phyloP scores from a whole-genome alignment of 2,888 invertebrate species.

The Opisthograptis luteolata region DNA sequence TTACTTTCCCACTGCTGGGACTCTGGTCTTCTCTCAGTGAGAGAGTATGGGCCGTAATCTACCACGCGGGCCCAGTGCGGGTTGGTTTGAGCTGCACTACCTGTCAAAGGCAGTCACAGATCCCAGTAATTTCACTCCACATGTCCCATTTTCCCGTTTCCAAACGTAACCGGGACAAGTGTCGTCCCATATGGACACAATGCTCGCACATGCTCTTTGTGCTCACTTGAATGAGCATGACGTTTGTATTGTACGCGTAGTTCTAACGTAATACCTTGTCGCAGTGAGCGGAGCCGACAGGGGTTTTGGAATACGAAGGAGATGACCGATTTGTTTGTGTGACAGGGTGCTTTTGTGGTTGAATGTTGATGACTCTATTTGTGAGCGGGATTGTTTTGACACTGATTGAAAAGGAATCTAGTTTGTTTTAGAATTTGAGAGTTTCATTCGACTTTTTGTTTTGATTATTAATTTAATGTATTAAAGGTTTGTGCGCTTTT shows the following conservation, averaged over 20 bases:
- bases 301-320: background rate
- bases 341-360: background rate
- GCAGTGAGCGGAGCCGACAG: background rate
- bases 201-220: slow-evolving; percentile 27
- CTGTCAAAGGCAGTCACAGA: background rate
- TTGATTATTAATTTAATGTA: too few species aligned
- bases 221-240: slow-evolving; percentile 17
- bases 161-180: slow-evolving; percentile 22
- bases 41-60: too few species aligned
- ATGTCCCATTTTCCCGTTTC: background rate
- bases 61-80: too few species aligned
- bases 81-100: background rate
- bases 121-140: background rate
- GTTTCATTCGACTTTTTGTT: too few species aligned
- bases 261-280: slow-evolving; percentile 2
- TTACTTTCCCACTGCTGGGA: too few species aligned
- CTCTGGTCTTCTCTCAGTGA: too few species aligned
- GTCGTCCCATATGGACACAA: slow-evolving; percentile 32
- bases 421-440: background rate
- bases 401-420: too few species aligned
- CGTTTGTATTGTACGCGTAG: background rate
- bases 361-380: too few species aligned
- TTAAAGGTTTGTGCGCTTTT: too few species aligned
- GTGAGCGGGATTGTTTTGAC: too few species aligned
- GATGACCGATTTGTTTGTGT: background rate